Evolutionary conservation across 2,113 vertebrate species (phyloP).

Genomic region (Raja brachyura): DNA sequence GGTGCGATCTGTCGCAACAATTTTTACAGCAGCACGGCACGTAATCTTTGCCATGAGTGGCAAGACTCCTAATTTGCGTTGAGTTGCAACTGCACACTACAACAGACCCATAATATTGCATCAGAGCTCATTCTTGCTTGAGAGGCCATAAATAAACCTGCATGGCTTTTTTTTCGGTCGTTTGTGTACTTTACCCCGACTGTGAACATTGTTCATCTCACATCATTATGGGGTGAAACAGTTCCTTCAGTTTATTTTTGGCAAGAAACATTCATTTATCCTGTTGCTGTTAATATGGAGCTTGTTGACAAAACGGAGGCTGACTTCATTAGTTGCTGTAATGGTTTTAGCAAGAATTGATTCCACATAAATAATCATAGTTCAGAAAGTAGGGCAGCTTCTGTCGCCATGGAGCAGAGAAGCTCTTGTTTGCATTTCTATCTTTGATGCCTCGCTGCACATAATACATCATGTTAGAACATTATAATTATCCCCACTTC

Average conservation of each 20-base stretch:
- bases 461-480: background rate
- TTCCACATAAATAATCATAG: background rate
- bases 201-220: background rate
- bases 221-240: conserved; percentile 29
- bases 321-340: background rate
- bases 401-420: background rate
- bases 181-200: background rate
- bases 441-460: background rate
- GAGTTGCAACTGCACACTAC: background rate
- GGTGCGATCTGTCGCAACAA: too few relatives aligned
- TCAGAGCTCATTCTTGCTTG: background rate
- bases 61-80: background rate
- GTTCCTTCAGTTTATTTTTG: background rate
- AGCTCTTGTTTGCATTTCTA: background rate
- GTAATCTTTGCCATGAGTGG: background rate
- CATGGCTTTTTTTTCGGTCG: background rate
- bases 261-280: conserved; percentile 34
- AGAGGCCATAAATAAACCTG: background rate
- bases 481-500: background rate
- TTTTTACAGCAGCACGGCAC: background rate
- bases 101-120: background rate
- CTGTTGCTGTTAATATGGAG: background rate
- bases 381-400: background rate
- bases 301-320: background rate
- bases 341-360: background rate